Evolutionary conservation across 2,888 invertebrate genomes (phyloP).

Genomic region (Andrena praecox): DNA sequence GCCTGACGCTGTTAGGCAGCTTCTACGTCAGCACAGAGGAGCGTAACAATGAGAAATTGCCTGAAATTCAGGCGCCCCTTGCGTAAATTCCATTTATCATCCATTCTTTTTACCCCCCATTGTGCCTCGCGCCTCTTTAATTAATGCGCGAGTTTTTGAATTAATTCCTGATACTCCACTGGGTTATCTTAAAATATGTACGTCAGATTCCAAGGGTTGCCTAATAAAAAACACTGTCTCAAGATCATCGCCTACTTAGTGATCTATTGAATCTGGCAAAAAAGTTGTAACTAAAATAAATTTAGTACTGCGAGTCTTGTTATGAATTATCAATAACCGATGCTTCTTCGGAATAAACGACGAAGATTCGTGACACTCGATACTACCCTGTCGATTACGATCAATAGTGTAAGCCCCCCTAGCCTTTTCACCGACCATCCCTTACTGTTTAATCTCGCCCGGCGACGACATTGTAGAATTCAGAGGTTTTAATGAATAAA

Average conservation of each 20-base stretch:
- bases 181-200: too few relatives aligned
- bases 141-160: neutral
- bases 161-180: neutral
- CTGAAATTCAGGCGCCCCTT: slow-evolving; percentile 20
- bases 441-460: neutral
- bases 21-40: slow-evolving; percentile 48
- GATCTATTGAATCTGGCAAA: neutral
- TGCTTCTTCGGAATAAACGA: slow-evolving; percentile 39
- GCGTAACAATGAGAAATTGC: slow-evolving; percentile 68
- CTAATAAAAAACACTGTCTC: too few relatives aligned
- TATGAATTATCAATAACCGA: slow-evolving; percentile 56
- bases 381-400: slow-evolving; percentile 58
- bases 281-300: slow-evolving; percentile 12
- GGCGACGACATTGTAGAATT: neutral
- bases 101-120: neutral
- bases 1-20: slow-evolving; percentile 50
- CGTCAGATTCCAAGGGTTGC: too few relatives aligned
- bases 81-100: slow-evolving; percentile 28
- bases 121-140: neutral
- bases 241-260: too few relatives aligned
- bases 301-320: neutral
- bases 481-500: neutral
- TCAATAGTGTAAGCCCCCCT: slow-evolving; percentile 6
- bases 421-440: slow-evolving; percentile 13
- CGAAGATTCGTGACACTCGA: slow-evolving; percentile 35